A percentile compares a stretch with the other conserved stretches of the same genome.
phyloP scores from a whole-genome alignment of 1,140 invertebrate species.

The Phthorimaea operculella region DNA sequence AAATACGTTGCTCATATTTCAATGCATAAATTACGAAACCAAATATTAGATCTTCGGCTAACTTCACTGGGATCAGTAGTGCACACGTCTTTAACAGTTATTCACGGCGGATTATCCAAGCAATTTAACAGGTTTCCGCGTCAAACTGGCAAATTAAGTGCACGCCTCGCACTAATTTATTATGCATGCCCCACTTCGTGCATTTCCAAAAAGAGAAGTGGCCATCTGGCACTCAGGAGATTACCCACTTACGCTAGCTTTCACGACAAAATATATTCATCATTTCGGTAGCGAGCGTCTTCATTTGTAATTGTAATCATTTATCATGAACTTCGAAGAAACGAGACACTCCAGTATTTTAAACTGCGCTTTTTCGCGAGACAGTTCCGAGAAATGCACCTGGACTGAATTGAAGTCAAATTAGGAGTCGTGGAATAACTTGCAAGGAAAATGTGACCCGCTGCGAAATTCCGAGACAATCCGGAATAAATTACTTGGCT shows the following conservation, averaged over 20 bases:
- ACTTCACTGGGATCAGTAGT: background rate
- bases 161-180: slow-evolving; percentile 22
- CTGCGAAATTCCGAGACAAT: slow-evolving; percentile 27
- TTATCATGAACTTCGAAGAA: slow-evolving; percentile 1
- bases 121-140: slow-evolving; percentile 17
- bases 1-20: slow-evolving; percentile 1
- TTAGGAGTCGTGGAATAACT: background rate
- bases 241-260: slow-evolving; percentile 9
- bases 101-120: slow-evolving; percentile 15
- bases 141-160: slow-evolving; percentile 27
- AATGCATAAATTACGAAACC: background rate
- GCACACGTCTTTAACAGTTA: slow-evolving; percentile 12
- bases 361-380: background rate
- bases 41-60: no score
- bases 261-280: background rate
- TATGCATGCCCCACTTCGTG: slow-evolving; percentile 26
- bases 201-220: slow-evolving; percentile 20
- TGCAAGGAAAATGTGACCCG: background rate
- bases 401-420: background rate
- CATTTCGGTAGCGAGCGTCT: background rate
- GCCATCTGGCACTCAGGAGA: slow-evolving; percentile 17
- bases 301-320: slow-evolving; percentile 5
- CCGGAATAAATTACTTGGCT: slow-evolving; percentile 31
- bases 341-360: background rate
- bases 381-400: background rate